Evolutionary conservation across 2,888 invertebrate species (phyloP).

Genomic region (Salticus scenicus): DNA sequence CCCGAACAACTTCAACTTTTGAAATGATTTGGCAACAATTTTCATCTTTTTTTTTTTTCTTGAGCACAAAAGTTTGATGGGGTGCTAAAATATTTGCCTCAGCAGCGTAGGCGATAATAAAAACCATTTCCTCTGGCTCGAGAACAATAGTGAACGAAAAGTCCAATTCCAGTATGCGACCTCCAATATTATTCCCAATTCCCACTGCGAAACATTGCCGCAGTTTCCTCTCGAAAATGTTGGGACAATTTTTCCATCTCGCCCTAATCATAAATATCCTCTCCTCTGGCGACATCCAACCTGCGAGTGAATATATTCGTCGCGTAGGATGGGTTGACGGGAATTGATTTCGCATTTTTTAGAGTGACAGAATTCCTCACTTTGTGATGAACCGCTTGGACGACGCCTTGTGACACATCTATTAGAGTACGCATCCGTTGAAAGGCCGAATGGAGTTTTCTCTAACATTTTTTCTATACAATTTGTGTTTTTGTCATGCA

Average conservation of each 20-base stretch:
- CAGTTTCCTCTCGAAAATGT: neutral
- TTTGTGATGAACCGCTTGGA: neutral
- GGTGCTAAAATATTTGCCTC: too few species aligned
- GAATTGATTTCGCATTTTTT: conserved; percentile 29
- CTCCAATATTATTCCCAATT: neutral
- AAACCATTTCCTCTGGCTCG: conserved; percentile 35
- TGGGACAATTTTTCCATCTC: conserved; percentile 44
- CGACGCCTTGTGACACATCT: too few species aligned
- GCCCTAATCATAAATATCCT: conserved; percentile 52
- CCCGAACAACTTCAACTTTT: too few species aligned
- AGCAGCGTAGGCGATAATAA: conserved; percentile 3
- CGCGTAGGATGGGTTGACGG: conserved; percentile 36
- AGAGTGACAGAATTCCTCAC: neutral
- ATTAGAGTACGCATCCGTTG: too few species aligned
- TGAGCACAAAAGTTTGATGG: too few species aligned
- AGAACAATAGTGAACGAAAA: conserved; percentile 38
- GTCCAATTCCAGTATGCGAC: neutral
- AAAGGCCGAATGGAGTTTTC: too few species aligned
- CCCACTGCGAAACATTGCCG: neutral
- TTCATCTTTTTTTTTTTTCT: too few species aligned
- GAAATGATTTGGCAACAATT: too few species aligned
- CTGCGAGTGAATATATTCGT: neutral
- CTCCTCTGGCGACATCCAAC: conserved; percentile 34
- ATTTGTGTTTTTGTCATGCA: too few species aligned
- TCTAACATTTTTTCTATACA: too few species aligned